Evolutionary conservation across 2,888 invertebrate species (phyloP).

Genomic region (Eupithecia exiguata): DNA sequence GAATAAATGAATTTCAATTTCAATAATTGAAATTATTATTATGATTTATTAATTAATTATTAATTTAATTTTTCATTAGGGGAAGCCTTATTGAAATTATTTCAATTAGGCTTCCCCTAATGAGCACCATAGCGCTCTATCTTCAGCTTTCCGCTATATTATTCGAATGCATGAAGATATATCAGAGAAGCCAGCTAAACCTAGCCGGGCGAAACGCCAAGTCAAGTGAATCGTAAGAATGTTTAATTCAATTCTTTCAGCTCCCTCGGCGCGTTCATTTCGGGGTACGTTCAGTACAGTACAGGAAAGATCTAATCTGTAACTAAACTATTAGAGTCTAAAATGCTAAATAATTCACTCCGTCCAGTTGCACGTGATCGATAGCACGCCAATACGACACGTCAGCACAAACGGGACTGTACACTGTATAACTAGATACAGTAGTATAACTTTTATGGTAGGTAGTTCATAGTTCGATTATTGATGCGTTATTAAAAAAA

Average conservation of each 20-base stretch:
- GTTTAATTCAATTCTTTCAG: not conserved
- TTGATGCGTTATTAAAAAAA: too few relatives aligned
- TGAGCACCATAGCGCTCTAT: too few relatives aligned
- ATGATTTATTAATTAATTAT: too few relatives aligned
- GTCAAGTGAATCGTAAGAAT: not conserved
- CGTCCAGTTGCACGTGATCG: conserved; percentile 21
- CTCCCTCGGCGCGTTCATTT: not conserved
- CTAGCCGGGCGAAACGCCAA: not conserved
- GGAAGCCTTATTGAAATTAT: too few relatives aligned
- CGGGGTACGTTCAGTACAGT: too few relatives aligned
- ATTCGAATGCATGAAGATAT: too few relatives aligned
- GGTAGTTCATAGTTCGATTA: not conserved
- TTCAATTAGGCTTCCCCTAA: too few relatives aligned
- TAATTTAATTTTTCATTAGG: too few relatives aligned
- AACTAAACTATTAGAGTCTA: conserved; percentile 1
- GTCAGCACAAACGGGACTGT: conserved; percentile 29
- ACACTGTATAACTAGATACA: not conserved
- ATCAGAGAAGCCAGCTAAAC: too few relatives aligned
- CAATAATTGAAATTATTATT: too few relatives aligned
- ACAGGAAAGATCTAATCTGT: not conserved
- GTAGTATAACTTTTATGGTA: not conserved
- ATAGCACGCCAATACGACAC: conserved; percentile 29
- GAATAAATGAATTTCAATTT: too few relatives aligned
- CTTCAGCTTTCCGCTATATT: too few relatives aligned
- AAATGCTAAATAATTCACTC: conserved; percentile 10